Base-by-base conservation (phyloP, 2,113 vertebrate species). In the Marmota flaviventris region DNA sequence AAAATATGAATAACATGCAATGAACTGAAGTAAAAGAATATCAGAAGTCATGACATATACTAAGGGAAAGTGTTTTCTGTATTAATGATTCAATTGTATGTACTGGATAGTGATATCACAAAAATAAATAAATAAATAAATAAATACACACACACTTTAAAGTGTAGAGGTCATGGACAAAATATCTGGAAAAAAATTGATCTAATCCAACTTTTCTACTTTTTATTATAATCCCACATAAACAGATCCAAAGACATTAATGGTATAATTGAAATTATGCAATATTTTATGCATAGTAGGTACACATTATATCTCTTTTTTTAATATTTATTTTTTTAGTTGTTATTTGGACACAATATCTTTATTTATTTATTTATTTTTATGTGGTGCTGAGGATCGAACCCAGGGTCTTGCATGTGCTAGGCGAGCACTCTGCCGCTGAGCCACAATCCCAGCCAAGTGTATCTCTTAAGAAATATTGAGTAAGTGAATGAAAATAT, bases 221-320 rank as follows among this genome's bases (percentile, higher is more conserved):
- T 73, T 78, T 94, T 61, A 89, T 22, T 94, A 72, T 65, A 56
- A 76, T 86, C 9, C 13, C 56, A 56, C 24, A 9, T 32, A 84
- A 92, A 91, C 0, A 65, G 24, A 88, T 48, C 29, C 85, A 85
- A 95, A 86, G 22, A 85, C 14, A 96, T 72, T 84, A 70, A n/a
- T 85, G 32, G 34, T 85, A 89, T 75, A 93, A 78, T 1, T 85
- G 72, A 92, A 92, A 86, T 42, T 51, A 91, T 5, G 39, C 9
- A 84, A 27, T 76, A 61, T 67, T 76, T 34, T 93, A 12, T 56
- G 61, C 5, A 42, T 5, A 65, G 10, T 22, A 95, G 4, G 2
- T 56, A 39, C 0, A n/a, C 0, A 63, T 24, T 27, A 58, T 27
- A 37, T 65, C 84, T 96, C 58, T n/a, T 85, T 45, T 42, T 45